A percentile compares a stretch with the other conserved stretches of the same genome.
Conservation (phyloP, 2,113 vertebrate genomes). For the Anolis carolinensis region DNA sequence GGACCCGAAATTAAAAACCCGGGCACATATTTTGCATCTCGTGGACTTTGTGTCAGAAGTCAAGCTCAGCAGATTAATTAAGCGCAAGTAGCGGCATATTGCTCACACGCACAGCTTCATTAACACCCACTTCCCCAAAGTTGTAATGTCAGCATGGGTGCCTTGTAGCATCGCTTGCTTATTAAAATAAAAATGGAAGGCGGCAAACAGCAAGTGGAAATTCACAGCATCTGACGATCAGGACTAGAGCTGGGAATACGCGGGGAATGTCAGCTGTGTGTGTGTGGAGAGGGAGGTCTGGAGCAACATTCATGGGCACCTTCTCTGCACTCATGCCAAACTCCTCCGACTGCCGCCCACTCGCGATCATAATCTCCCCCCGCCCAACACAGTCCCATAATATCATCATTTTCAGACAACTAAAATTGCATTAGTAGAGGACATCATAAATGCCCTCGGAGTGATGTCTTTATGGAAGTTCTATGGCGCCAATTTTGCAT, state of each 20-base stretch:
- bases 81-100: neutral
- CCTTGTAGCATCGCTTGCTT: neutral
- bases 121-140: neutral
- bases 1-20: neutral
- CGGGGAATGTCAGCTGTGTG: too few relatives aligned
- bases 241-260: conserved; percentile 21
- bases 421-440: too few relatives aligned
- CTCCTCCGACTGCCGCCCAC: too few relatives aligned
- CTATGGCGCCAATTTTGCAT: neutral
- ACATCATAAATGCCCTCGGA: neutral
- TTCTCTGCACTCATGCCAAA: too few relatives aligned
- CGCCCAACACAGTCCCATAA: too few relatives aligned
- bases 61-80: conserved; percentile 17
- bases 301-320: too few relatives aligned
- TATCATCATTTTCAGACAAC: too few relatives aligned
- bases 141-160: conserved; percentile 27
- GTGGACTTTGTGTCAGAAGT: neutral
- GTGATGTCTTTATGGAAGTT: neutral
- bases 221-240: conserved; percentile 32
- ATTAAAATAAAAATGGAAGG: conserved; percentile 11
- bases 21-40: neutral
- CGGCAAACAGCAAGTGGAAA: neutral
- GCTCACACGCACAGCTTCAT: conserved; percentile 8
- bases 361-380: too few relatives aligned
- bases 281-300: too few relatives aligned